Evolutionary conservation across 2,888 invertebrate species (phyloP).

Genomic region (Temnothorax rugatulus): DNA sequence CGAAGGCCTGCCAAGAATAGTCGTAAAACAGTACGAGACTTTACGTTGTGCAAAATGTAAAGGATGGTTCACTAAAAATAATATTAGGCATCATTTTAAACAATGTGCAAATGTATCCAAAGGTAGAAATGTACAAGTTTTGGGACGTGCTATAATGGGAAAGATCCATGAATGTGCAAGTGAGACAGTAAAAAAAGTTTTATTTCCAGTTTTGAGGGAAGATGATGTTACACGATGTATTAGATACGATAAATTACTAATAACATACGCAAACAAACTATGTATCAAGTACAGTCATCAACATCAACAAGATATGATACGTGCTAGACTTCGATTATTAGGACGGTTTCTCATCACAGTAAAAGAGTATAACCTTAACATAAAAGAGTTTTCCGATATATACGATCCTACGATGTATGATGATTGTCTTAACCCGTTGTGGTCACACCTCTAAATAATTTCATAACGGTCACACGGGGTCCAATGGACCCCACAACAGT

Average conservation of each 20-base stretch:
- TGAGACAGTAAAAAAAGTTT: slow-evolving; percentile 6
- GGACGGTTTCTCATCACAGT: slow-evolving; percentile 22
- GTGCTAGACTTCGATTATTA: slow-evolving; percentile 31
- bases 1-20: slow-evolving; percentile 51
- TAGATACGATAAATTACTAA: slow-evolving; percentile 13
- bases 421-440: too few relatives aligned
- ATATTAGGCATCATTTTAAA: slow-evolving; percentile 63
- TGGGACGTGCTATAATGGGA: slow-evolving; percentile 12
- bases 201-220: slow-evolving; percentile 5
- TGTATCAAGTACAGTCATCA: slow-evolving; percentile 26
- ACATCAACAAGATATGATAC: slow-evolving; percentile 29
- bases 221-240: slow-evolving; percentile 15
- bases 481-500: too few relatives aligned
- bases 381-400: slow-evolving; percentile 15
- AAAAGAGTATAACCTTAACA: neutral
- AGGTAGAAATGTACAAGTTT: slow-evolving; percentile 50
- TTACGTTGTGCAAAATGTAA: slow-evolving; percentile 68
- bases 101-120: slow-evolving; percentile 58
- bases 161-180: slow-evolving; percentile 18
- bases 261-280: slow-evolving; percentile 27
- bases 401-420: slow-evolving; percentile 3
- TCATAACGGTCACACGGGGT: too few relatives aligned
- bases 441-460: too few relatives aligned
- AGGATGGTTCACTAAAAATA: slow-evolving; percentile 60
- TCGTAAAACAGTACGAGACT: slow-evolving; percentile 55